Evolutionary conservation across 1,140 invertebrate species (phyloP), one percentile per base, ranked within the genome.

Genomic region (Paralvinella palmiformis): DNA sequence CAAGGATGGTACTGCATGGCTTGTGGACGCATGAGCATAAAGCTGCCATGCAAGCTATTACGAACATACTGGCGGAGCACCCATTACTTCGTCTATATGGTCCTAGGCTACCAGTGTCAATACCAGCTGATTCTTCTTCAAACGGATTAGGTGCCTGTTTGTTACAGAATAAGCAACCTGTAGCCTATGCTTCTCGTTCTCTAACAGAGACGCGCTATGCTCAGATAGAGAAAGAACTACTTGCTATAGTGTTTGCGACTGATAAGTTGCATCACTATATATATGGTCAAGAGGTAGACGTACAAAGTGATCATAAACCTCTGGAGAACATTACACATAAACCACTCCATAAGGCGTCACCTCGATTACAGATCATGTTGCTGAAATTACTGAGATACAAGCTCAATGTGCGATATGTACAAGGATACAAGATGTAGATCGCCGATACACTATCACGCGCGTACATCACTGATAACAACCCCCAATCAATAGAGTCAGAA

Each of bases 221-320:
- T 13, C 78, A 84, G 67, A 78, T 83, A 1, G 80, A 85, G 59
- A 77, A 79, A 63, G 81, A 85, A 68, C 71, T 80, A 5, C 69
- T 83, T 1, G 79, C 82, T 2, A 80, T 84, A 37, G 71, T 84
- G 4, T 85, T 81, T 65, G 74, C 73, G 6, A 70, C 74, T 4
- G 73, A 79, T 55, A 62, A 72, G 33, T 83, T 82, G 70, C 76
- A 78, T 61, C 48, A 75, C 24, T 79, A 73, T 63, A 68, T 78
- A 13, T 79, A 79, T 70, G 78, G 75, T 1, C 70, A 65, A 24
- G 29, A 36, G 24, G 41, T 68, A 4, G 64, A 48, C 15, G 59
- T 68, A 15, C 44, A 77, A 24, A 74, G 68, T 0, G 74, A 80
- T 61, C 76, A 79, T 62, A 75, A 77, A 56, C 77, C 77, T 31